Evolutionary conservation across 1,140 invertebrate species (phyloP).

Genomic region (Tribolium madens): DNA sequence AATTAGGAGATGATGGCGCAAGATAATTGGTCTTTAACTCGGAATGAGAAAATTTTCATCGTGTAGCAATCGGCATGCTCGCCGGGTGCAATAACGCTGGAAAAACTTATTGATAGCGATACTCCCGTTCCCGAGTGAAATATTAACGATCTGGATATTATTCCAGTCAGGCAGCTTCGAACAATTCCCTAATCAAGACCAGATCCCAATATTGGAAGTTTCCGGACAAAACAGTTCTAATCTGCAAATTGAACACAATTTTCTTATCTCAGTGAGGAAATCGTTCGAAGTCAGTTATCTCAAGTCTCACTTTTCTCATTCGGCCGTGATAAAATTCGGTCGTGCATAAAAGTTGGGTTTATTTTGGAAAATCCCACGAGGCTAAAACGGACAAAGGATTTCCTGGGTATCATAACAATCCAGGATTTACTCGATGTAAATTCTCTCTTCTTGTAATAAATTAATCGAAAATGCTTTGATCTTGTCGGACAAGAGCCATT

Average conservation of each 20-base stretch:
- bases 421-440: conserved; percentile 6
- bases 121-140: background rate
- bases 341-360: conserved; percentile 37
- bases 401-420: conserved; percentile 10
- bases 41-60: background rate
- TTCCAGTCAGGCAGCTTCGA: background rate
- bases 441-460: conserved; percentile 7
- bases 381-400: conserved; percentile 6
- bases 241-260: conserved; percentile 32
- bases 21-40: background rate
- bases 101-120: background rate
- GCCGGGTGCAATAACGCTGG: background rate
- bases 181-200: conserved; percentile 14
- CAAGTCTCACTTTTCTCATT: conserved; percentile 3
- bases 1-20: background rate
- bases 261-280: conserved; percentile 11
- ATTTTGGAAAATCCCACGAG: conserved; percentile 25
- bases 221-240: conserved; percentile 20
- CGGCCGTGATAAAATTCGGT: conserved; percentile 27
- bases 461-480: conserved; percentile 35
- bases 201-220: conserved; percentile 11
- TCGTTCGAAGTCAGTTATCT: conserved; percentile 16
- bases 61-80: background rate
- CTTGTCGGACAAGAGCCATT: conserved; percentile 17
- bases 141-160: conserved; percentile 13